Evolutionary conservation across 2,888 invertebrate species (phyloP), one percentile per base, ranked within the genome.

Genomic region (Proisotoma minuta): DNA sequence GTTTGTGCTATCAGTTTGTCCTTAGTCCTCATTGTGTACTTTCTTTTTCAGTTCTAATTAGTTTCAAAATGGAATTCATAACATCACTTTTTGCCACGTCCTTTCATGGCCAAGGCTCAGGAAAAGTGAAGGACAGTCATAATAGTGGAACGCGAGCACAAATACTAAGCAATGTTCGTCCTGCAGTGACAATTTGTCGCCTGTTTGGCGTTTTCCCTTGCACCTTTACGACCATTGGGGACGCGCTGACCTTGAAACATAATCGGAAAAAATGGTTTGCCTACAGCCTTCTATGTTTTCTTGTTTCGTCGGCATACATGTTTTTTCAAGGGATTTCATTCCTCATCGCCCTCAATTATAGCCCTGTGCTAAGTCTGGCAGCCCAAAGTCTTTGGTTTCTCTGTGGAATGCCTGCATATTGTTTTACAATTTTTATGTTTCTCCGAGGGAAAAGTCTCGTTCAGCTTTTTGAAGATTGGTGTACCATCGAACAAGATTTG

Each of bases 341-440:
- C 1, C 15, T 40, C 10, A 18, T 57, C 4, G 51, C 50, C n/a
- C 18, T 51, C 18, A 20, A 3, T 18, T 26, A 29, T 3, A 20
- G 34, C 1, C 5, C 47, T 5, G 8, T 61, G 2, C 15, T 57
- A 2, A 8, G 23, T 18, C 12, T 57, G 3, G 24, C 50, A 2
- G 51, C 43, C 3, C 61, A 61, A 18, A 57, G 57, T 43, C 8
- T 40, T 28, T 61, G 61, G 61, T 23, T 57, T 15, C 20, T 22
- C 22, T 34, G 51, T 12, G 50, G 57, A 4, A 15, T 61, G 1
- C 12, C 50, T n/a, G 15, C 61, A 2, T 61, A 57, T 20, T 1
- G 23, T 2, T 18, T 43, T 8, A 27, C 57, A 12, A 27, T 61
- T 5, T 61, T 51, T 23, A 57, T 57, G 28, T 57, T 57, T 10